phyloP scores from a whole-genome alignment of 2,113 vertebrate genomes.

The Xiphophorus hellerii region DNA sequence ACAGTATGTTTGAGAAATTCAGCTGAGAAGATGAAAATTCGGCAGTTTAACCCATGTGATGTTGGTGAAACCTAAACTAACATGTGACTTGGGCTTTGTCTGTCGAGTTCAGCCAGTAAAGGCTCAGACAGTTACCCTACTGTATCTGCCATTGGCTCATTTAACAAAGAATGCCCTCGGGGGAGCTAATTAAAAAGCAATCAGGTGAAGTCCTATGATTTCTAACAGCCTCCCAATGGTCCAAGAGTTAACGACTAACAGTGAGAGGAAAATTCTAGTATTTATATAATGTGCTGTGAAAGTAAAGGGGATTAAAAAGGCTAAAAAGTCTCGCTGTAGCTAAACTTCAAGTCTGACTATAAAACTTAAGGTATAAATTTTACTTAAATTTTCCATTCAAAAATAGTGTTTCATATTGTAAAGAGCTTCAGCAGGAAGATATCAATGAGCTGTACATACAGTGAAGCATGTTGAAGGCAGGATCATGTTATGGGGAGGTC shows the following conservation, averaged over 20 bases:
- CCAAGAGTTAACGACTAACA: conserved; percentile 42
- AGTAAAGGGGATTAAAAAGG: not conserved
- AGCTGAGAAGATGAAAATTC: not conserved
- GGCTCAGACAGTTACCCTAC: conserved; percentile 33
- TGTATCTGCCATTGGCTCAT: conserved; percentile 40
- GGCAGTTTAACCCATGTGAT: conserved; percentile 3
- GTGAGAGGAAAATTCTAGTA: conserved; percentile 6
- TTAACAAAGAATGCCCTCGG: conserved; percentile 49
- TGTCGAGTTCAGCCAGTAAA: conserved; percentile 29
- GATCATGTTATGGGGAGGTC: too few relatives aligned
- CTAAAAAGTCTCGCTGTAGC: not conserved
- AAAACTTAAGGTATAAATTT: not conserved
- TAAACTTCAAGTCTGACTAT: not conserved
- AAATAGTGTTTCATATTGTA: too few relatives aligned
- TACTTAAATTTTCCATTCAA: too few relatives aligned
- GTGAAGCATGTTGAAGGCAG: too few relatives aligned
- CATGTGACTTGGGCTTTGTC: conserved; percentile 16
- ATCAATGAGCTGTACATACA: too few relatives aligned
- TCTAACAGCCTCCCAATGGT: conserved; percentile 69
- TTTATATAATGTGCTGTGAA: conserved; percentile 5
- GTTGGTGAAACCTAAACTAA: conserved; percentile 4
- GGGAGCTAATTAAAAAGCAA: conserved; percentile 73
- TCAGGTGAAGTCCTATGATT: conserved; percentile 63
- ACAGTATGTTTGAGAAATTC: conserved; percentile 6
- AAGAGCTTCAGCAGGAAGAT: too few relatives aligned